Evolutionary conservation across 1,140 invertebrate species (phyloP).

Genomic region (Drosophila cardini): DNA sequence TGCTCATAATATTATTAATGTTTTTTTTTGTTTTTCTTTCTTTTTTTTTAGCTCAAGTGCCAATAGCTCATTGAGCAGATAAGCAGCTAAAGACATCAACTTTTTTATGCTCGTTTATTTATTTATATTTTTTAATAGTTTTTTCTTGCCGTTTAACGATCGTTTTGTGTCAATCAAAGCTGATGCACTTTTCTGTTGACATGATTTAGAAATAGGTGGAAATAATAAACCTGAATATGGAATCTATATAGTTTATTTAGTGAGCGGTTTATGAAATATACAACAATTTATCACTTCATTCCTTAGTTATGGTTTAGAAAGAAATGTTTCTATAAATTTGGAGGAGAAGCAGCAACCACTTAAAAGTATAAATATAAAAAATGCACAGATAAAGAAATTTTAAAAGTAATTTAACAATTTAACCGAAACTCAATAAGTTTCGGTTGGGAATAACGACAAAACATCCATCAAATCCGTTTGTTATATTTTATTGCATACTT

Average conservation of each 20-base stretch:
- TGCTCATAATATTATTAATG: constrained; percentile 5
- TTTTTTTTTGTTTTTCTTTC: background rate
- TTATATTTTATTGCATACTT: background rate
- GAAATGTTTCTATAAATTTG: no score
- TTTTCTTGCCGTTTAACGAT: constrained; percentile 55
- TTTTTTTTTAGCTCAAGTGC: constrained; percentile 11
- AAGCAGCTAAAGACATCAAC: constrained; percentile 13
- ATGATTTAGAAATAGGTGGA: constrained; percentile 6
- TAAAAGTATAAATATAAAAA: no score
- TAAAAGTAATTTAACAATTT: no score
- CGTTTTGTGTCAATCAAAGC: constrained; percentile 13
- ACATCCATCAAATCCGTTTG: no score
- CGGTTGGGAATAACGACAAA: no score
- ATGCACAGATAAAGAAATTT: no score
- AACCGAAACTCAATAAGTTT: no score
- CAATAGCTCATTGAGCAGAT: constrained; percentile 17
- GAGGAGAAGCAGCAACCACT: no score
- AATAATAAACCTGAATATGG: background rate
- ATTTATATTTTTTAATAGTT: constrained; percentile 14
- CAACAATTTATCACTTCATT: no score
- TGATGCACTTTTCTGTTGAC: constrained; percentile 3
- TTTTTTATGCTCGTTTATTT: background rate
- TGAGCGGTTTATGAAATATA: no score
- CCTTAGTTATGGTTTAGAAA: no score
- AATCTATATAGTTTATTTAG: no score